Evolutionary conservation across 2,113 vertebrate species (phyloP), one percentile per base, ranked within the genome.

Genomic region (Illadopsis cleaveri): DNA sequence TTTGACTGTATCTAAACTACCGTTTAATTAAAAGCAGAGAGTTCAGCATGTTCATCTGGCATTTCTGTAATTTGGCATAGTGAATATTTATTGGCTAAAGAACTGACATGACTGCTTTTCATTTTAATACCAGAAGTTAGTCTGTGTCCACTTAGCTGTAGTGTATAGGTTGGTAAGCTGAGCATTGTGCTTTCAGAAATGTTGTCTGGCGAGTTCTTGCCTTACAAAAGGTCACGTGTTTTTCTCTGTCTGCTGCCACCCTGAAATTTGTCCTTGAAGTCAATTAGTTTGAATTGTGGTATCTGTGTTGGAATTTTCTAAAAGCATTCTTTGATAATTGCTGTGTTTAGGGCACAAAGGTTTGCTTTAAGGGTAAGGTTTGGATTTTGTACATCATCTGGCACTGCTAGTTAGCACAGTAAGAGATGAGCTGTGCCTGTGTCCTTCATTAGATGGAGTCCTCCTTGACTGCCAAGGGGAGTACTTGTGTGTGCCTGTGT

Each of bases 1-100:
- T 77, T 95, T 90, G 70, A 42, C 81, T 93, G 28, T 86, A 58
- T 82, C 72, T 93, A 85, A 94, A 80, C 33, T 85, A 30, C 30
- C 20, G 77, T 86, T 82, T 42, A 70, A 56, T 83, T 94, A 81
- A 81, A 93, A 90, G 48, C 44, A 16, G 66, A n/a, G 57, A 62
- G 42, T 68, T 91, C 15, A 28, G 38, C n/a, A 21, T 61, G 54
- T 45, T 88, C 10, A 28, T 62, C 31, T 82, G 24, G 10, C 38
- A 21, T 61, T 71, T 84, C 56, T 81, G 53, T 71, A 54, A 38
- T 65, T 85, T 8, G 13, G 33, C 15, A 5, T 38, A 48, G 50
- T 38, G 37, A 69, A 37, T 44, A 61, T 56, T 53, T 56, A 9
- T 56, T 68, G 66, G 12, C 60, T 50, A 40, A 77, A 76, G 38